Evolutionary conservation across 1,140 invertebrate species (phyloP).

Genomic region (Fopius arisanus): DNA sequence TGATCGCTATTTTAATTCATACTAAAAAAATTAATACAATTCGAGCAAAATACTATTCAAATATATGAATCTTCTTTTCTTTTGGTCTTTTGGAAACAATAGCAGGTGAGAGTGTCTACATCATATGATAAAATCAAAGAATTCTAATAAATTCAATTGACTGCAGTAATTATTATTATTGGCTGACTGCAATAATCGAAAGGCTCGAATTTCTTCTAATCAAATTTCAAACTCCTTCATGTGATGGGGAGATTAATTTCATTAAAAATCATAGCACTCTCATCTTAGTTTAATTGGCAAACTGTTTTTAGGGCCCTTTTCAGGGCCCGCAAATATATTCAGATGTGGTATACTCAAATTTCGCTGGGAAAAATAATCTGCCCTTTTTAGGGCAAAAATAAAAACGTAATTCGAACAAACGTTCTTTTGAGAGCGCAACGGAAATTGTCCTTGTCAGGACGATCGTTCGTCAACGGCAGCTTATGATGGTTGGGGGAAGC

Average conservation of each 20-base stretch:
- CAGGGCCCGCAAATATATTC: slow-evolving; percentile 59
- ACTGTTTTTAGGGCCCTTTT: slow-evolving; percentile 57
- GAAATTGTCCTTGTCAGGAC: slow-evolving; percentile 43
- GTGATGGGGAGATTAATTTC: not conserved
- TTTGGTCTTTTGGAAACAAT: not conserved
- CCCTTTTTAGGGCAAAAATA: slow-evolving; percentile 48
- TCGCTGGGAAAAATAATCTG: slow-evolving; percentile 41
- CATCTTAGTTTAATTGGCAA: slow-evolving; percentile 18
- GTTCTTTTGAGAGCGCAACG: slow-evolving; percentile 26
- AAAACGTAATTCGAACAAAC: slow-evolving; percentile 27
- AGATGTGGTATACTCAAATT: slow-evolving; percentile 34
- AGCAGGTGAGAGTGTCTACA: slow-evolving; percentile 22
- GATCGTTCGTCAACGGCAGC: slow-evolving; percentile 24
- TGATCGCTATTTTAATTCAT: not conserved
- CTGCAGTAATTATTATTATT: not conserved
- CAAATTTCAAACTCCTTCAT: not conserved
- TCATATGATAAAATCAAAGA: too few relatives aligned
- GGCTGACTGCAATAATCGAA: not conserved
- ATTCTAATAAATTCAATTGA: not conserved
- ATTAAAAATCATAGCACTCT: slow-evolving; percentile 20
- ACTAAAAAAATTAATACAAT: not conserved
- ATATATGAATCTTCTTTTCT: not conserved
- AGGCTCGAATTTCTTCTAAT: slow-evolving; percentile 13
- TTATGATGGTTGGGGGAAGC: not conserved
- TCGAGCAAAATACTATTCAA: slow-evolving; percentile 6